phyloP scores from a whole-genome alignment of 2,113 vertebrate genomes.

The Pseudois nayaur region DNA sequence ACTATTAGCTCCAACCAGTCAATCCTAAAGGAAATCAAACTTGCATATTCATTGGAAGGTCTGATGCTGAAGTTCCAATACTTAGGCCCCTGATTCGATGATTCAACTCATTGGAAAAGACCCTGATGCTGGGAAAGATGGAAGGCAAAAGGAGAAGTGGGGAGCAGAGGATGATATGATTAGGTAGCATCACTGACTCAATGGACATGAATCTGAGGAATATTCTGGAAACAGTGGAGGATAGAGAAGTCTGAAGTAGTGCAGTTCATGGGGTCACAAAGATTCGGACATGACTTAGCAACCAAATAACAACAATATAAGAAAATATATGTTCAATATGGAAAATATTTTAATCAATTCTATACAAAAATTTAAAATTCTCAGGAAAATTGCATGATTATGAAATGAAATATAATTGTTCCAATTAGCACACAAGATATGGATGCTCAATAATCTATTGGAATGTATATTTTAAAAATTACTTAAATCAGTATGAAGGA shows the following conservation, averaged over 20 bases:
- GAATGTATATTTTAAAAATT: neutral
- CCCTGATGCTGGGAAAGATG: neutral
- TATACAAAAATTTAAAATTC: neutral
- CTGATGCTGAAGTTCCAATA: neutral
- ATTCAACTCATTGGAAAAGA: neutral
- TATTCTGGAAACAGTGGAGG: rapidly evolving
- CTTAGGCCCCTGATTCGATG: neutral
- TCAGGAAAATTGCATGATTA: neutral
- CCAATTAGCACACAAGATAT: neutral
- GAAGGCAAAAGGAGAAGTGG: neutral
- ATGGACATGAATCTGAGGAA: neutral
- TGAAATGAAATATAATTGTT: neutral
- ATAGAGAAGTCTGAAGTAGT: neutral
- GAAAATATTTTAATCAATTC: neutral
- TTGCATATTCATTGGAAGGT: neutral
- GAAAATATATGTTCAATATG: neutral
- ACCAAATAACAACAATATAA: neutral
- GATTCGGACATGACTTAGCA: neutral
- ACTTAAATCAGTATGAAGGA: neutral
- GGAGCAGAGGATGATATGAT: neutral
- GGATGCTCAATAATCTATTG: neutral
- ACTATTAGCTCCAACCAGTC: neutral
- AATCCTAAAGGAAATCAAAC: neutral
- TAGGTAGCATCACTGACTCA: neutral
- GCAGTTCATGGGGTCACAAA: neutral